Evolutionary conservation across 2,888 invertebrate genomes (phyloP), one percentile per base, ranked within the genome.

Genomic region (Pimpla rufipes): DNA sequence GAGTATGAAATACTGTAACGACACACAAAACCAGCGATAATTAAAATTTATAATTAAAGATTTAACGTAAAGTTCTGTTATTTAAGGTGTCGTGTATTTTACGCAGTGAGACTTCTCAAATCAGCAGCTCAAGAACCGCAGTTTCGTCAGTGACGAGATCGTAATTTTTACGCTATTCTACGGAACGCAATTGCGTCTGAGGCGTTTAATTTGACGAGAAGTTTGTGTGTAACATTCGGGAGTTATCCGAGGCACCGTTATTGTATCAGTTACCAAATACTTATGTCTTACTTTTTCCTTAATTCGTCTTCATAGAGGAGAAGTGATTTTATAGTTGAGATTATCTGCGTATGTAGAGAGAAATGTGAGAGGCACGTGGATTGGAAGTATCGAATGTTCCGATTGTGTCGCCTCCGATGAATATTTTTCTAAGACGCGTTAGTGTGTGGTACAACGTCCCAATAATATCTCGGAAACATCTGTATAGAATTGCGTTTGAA

Each of bases 371-470:
- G 8, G 5, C 21, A 45, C 23, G 5, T 45, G 16, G 16, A 8
- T 16, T 59, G 16, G n/a, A 57, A 29, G 23, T 11, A 13, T 45
- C 11, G 11, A 55, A 42, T 6, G 16, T 57, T 66, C 45, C 16
- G 23, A n/a, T 21, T 66, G 29, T 55, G 64, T 50, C 29, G 29
- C 71, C 68, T 68, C 62, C n/a, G 67, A 79, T 45, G 50, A 79
- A 80, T 89, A 88, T 88, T 89, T 87, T 88, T 88, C 75, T 87
- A 89, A 89, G 80, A 68, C 71, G 21, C 42, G 68, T n/a, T 35
- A 74, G 40, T 50, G 18, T 40, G 40, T n/a, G 6, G 37, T 29
- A 40, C 23, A 29, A 18, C 29, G 37, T 64, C 21, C 35, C 29
- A 64, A 42, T 35, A 68, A 37, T 42, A 74, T 79, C 55, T 62